Conservation (phyloP, 2,113 vertebrate species). For the Phaethornis superciliosus region DNA sequence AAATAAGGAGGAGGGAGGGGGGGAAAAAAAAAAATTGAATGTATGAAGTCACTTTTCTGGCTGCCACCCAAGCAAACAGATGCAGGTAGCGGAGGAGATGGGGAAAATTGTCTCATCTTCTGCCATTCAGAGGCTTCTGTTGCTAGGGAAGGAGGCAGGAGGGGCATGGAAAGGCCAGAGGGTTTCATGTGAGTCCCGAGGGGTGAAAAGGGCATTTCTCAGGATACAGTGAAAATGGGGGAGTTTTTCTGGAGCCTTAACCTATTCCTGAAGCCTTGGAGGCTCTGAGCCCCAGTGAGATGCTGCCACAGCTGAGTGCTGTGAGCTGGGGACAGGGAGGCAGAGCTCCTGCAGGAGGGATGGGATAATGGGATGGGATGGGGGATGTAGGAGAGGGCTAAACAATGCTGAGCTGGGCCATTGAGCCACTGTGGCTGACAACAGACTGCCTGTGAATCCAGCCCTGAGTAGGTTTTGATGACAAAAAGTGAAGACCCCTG, state of each 20-base stretch:
- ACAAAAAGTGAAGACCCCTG: slow-evolving; percentile 23
- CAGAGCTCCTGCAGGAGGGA: not conserved
- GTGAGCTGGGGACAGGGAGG: not conserved
- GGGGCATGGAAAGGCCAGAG: not conserved
- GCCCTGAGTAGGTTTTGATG: not conserved
- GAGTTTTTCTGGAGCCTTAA: not conserved
- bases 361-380: not conserved
- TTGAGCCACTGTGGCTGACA: not conserved
- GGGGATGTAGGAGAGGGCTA: not conserved
- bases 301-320: not conserved
- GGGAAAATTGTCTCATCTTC: not conserved
- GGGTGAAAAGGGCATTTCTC: not conserved
- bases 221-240: no score
- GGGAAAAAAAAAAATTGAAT: not conserved
- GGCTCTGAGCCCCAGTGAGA: accelerated
- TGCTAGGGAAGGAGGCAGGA: not conserved
- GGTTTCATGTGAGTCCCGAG: not conserved
- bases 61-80: slow-evolving; percentile 38
- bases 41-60: slow-evolving; percentile 51
- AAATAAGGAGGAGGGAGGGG: not conserved
- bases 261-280: not conserved
- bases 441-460: not conserved
- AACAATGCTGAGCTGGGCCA: not conserved
- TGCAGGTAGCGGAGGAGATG: slow-evolving; percentile 22
- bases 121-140: not conserved